Conservation (phyloP, 2,113 vertebrate species). For the Myrmophylax atrothorax region DNA sequence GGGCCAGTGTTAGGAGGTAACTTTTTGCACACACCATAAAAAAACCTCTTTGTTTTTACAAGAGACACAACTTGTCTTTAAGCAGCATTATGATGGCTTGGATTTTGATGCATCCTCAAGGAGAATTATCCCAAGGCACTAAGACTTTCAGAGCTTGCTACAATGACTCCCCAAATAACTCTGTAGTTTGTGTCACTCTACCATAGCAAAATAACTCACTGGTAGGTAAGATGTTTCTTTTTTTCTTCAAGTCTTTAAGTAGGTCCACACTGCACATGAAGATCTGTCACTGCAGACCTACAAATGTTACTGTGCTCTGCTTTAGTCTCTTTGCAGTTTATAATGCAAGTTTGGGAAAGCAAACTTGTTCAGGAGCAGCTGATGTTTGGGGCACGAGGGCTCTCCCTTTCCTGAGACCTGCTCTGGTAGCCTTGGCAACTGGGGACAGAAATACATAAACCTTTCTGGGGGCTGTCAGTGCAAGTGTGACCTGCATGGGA, state of each 20-base stretch:
- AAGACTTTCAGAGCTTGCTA: background rate
- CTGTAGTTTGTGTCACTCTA: background rate
- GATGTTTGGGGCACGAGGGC: background rate
- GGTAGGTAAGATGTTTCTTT: background rate
- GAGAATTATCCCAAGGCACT: background rate
- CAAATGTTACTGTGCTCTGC: background rate
- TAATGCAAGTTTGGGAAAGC: background rate
- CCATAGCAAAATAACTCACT: background rate
- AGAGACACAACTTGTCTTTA: background rate
- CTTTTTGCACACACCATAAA: background rate
- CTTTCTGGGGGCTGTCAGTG: background rate
- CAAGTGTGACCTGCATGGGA: background rate
- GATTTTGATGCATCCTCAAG: background rate
- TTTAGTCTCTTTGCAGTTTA: background rate
- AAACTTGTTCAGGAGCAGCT: background rate
- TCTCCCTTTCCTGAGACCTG: background rate
- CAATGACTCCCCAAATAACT: background rate
- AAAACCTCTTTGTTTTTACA: background rate
- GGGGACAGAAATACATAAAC: background rate
- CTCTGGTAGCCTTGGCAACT: background rate
- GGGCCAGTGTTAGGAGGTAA: constrained; percentile 25
- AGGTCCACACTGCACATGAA: background rate
- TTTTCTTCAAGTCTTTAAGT: background rate
- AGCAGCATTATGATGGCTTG: background rate
- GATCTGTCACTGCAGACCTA: background rate